Evolutionary conservation across 2,888 invertebrate genomes (phyloP).

Genomic region (Oegoconia quadripuncta): DNA sequence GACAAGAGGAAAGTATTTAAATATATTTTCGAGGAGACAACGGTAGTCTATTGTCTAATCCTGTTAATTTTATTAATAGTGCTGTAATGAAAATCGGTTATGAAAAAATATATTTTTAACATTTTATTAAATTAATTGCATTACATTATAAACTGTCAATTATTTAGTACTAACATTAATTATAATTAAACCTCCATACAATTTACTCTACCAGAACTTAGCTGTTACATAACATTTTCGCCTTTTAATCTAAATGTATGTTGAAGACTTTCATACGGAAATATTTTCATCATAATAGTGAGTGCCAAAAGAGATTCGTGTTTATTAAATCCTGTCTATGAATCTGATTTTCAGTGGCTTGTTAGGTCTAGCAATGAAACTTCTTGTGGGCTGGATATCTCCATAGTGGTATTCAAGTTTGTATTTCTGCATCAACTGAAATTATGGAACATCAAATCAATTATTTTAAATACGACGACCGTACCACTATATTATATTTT

Average conservation of each 20-base stretch:
- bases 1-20: slow-evolving; percentile 96
- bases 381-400: slow-evolving; percentile 77
- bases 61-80: no score
- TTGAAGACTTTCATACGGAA: neutral
- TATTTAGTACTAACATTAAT: no score
- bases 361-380: slow-evolving; percentile 80
- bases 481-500: no score
- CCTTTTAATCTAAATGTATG: neutral
- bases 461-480: no score
- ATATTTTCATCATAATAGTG: no score
- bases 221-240: no score
- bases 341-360: slow-evolving; percentile 82
- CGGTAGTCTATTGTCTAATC: slow-evolving; percentile 36
- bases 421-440: slow-evolving; percentile 80
- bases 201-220: no score
- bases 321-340: slow-evolving; percentile 66
- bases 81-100: no score
- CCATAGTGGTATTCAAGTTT: slow-evolving; percentile 84
- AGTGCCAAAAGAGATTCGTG: no score
- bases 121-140: neutral
- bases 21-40: slow-evolving; percentile 82
- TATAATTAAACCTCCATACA: no score
- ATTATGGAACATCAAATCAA: no score
- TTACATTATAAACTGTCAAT: neutral
- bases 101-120: neutral